A percentile compares a stretch with the other conserved stretches of the same genome.
phyloP scores from a whole-genome alignment of 2,113 vertebrate genomes.

The Xiphophorus maculatus region DNA sequence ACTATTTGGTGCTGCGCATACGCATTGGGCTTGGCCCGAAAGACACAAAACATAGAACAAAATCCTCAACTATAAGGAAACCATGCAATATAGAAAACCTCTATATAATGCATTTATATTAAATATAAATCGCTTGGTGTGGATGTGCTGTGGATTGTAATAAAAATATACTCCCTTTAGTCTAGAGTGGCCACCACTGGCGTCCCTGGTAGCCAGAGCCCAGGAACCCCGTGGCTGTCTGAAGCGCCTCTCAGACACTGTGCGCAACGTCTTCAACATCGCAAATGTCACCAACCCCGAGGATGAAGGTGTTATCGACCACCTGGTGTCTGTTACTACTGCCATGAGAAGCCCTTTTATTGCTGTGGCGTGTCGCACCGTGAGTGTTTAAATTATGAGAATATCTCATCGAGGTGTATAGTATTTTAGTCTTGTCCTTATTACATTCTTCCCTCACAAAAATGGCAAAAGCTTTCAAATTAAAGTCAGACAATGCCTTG shows the following conservation, averaged over 20 bases:
- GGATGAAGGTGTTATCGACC: constrained; percentile 89
- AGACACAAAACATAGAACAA: background rate
- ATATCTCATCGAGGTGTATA: background rate
- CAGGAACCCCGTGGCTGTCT: constrained; percentile 86
- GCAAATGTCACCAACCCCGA: constrained; percentile 80
- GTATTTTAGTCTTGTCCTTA: background rate
- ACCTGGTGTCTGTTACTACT: constrained; percentile 93
- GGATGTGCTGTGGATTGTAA: background rate
- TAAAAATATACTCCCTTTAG: constrained; percentile 33
- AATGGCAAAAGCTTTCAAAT: background rate
- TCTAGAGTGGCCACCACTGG: constrained; percentile 87
- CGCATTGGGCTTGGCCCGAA: background rate
- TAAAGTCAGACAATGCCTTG: background rate
- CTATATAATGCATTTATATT: background rate
- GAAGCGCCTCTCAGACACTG: constrained; percentile 82
- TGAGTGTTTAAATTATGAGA: constrained; percentile 72
- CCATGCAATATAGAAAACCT: background rate
- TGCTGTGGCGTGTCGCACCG: constrained; percentile 85
- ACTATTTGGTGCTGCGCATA: background rate
- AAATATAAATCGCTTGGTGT: background rate
- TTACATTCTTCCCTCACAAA: background rate
- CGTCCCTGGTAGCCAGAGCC: constrained; percentile 81
- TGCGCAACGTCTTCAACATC: constrained; percentile 81
- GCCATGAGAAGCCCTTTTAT: constrained; percentile 88
- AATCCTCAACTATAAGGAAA: background rate